Conservation (phyloP, 2,797 vertebrate species). For the Florisuga fusca region DNA sequence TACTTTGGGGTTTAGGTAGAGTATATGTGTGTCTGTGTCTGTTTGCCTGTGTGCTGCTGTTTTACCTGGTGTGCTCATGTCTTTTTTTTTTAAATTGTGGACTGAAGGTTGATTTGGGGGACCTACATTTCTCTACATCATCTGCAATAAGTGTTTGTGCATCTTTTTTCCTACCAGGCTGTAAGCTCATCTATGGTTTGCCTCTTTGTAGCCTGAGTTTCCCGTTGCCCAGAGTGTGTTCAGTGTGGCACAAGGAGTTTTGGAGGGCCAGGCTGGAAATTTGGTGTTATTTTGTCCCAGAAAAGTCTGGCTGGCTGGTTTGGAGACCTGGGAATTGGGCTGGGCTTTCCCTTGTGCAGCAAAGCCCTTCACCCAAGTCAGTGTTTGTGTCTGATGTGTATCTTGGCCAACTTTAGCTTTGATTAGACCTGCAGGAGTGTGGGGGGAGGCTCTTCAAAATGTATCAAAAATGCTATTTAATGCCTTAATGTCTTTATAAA, state of each 20-base stretch:
- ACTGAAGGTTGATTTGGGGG: background rate
- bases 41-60: background rate
- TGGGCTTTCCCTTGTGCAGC: background rate
- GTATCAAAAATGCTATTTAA: background rate
- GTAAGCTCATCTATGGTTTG: background rate
- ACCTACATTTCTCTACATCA: accelerated
- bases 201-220: background rate
- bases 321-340: background rate
- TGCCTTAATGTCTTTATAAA: background rate
- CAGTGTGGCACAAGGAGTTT: background rate
- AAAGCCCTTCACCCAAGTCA: background rate
- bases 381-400: accelerated
- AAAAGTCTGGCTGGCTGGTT: background rate
- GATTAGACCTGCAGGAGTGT: background rate
- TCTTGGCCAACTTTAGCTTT: background rate
- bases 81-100: background rate
- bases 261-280: background rate
- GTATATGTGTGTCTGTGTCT: background rate
- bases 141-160: background rate
- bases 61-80: accelerated
- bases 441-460: background rate
- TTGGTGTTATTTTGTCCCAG: background rate
- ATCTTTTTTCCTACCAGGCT: background rate
- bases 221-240: accelerated
- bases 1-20: background rate